Percentiles rank a stretch among this genome's conserved stretches.
Evolutionary conservation across 2,113 vertebrate species (phyloP).

Genomic region (Rhineura floridana): DNA sequence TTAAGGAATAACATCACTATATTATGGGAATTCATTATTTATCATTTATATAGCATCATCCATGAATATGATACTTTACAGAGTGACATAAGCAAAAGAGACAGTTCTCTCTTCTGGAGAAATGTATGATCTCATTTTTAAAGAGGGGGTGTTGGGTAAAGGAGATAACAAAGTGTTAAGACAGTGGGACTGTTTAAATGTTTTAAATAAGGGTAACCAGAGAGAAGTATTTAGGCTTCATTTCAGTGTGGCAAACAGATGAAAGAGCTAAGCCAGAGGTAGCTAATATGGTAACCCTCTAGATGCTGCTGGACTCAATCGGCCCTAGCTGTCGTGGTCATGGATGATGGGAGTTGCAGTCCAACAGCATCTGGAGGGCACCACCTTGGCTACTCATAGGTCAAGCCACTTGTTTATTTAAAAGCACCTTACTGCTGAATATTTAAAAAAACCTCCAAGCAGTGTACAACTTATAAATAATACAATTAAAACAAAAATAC

Average conservation of each 20-base stretch:
- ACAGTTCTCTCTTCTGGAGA: neutral
- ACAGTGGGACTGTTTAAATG: neutral
- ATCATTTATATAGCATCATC: neutral
- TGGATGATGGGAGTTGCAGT: too few species aligned
- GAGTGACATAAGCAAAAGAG: neutral
- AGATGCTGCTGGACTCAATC: too few species aligned
- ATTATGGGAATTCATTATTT: neutral
- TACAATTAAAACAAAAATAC: too few species aligned
- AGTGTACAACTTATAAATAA: too few species aligned
- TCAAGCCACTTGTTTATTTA: too few species aligned
- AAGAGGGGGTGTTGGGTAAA: neutral
- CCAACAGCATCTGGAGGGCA: too few species aligned
- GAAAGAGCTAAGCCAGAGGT: too few species aligned
- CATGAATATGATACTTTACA: neutral
- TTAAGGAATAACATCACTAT: neutral
- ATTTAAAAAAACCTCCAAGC: too few species aligned
- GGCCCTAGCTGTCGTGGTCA: too few species aligned
- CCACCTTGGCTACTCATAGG: too few species aligned
- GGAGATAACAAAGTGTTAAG: neutral
- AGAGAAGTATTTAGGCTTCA: neutral
- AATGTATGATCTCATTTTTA: neutral
- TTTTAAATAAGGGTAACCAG: neutral
- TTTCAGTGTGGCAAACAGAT: neutral
- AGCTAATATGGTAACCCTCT: too few species aligned
- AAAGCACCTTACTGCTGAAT: too few species aligned